phyloP scores from a whole-genome alignment of 2,888 invertebrate genomes.

The Cantharis rufa region DNA sequence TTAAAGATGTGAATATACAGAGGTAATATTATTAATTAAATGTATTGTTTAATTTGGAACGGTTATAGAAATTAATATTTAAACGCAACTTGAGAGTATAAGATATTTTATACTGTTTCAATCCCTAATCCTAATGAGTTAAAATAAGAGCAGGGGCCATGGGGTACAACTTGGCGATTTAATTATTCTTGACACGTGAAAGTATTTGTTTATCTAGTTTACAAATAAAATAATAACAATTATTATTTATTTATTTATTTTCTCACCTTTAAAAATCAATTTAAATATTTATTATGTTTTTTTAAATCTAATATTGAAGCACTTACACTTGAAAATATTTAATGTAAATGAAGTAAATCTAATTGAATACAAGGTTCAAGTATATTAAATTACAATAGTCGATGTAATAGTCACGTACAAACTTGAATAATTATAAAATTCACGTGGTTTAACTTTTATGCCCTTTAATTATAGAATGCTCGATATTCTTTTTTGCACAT shows the following conservation, averaged over 20 bases:
- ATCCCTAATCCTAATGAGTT: neutral
- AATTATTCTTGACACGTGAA: neutral
- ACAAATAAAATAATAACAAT: neutral
- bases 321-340: neutral
- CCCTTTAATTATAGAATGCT: neutral
- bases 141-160: neutral
- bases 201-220: neutral
- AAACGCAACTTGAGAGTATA: too few relatives aligned
- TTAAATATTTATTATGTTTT: neutral
- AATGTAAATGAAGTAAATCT: neutral
- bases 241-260: neutral
- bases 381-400: constrained; percentile 1
- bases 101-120: too few relatives aligned
- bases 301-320: neutral
- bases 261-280: neutral
- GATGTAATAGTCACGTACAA: constrained; percentile 1
- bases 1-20: neutral
- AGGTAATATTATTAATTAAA: neutral
- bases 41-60: neutral
- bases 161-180: too few relatives aligned
- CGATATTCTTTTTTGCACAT: neutral
- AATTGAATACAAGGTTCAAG: neutral
- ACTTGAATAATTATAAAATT: neutral
- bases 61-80: neutral
- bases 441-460: neutral